Evolutionary conservation across 2,113 vertebrate species (phyloP).

Genomic region (Tetrao urogallus): DNA sequence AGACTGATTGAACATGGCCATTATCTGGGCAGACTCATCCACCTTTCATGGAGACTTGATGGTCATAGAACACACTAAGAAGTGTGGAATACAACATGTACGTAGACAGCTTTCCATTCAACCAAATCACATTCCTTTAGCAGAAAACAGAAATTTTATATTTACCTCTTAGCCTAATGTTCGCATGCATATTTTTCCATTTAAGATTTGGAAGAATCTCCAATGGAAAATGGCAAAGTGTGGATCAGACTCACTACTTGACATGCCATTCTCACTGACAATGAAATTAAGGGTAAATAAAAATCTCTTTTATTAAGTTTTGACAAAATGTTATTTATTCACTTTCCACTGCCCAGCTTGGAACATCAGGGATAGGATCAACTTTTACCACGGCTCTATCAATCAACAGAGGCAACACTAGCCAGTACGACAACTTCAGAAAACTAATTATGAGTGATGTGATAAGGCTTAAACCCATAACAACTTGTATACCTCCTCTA

Average conservation of each 20-base stretch:
- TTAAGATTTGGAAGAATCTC: neutral
- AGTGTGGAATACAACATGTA: neutral
- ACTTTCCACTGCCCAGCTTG: neutral
- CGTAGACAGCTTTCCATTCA: neutral
- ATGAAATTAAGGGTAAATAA: neutral
- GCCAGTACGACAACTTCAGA: neutral
- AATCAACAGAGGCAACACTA: neutral
- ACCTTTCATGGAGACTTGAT: neutral
- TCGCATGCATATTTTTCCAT: neutral
- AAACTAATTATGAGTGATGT: neutral
- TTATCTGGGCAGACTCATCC: neutral
- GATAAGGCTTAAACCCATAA: neutral
- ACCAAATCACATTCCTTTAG: neutral
- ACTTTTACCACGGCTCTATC: neutral
- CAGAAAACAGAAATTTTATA: neutral
- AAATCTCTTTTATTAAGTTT: neutral
- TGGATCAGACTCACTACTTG: neutral
- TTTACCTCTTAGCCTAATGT: neutral
- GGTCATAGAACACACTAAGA: neutral
- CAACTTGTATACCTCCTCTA: neutral
- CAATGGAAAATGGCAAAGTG: neutral
- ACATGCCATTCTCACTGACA: neutral
- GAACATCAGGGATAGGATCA: neutral
- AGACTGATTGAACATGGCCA: neutral
- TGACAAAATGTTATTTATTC: neutral